Base-by-base conservation (phyloP, 1,140 invertebrate species). In the Drosophila parabipectinata region DNA sequence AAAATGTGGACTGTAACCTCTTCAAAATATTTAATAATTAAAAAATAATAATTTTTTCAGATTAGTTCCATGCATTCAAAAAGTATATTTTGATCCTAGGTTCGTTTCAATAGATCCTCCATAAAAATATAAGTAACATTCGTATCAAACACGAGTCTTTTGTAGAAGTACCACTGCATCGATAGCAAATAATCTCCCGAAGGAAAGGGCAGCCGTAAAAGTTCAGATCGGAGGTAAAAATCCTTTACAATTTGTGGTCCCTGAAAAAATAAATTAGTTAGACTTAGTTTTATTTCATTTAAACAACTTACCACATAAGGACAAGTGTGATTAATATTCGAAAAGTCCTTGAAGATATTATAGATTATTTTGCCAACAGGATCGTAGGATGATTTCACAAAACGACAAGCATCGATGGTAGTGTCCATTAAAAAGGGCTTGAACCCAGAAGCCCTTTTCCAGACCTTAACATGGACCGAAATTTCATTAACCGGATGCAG, bases 291-390 rank as follows among this genome's bases (percentile, higher is more conserved):
- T 18, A 18, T 18, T 18, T 18, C 18, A 1, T 18, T 14, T 37
- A 37, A 4, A 37, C 10, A 15, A 44, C 41, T 7, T 44, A 44
- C 41, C 41, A 44, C n/a, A 44, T 15, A 44, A 1, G 41, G 41
- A 9, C 41, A 44, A 6, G 41, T 15, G 15, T 44, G 41, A 44
- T 44, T 44, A 2, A 44, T 18, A 18, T 44, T 44, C 14, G 41
- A 44, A 44, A 44, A 44, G 41, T 44, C 41, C 15, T 44, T 44
- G 41, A 44, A 44, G 1, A 44, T 44, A 18, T 18, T 44, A 8
- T 15, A 44, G 8, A 44, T 14, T 6, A 44, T 44, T 44, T 44
- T 15, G 14, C 1, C 41, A 18, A 18, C 1, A 14, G 41, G 41
- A 44, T 44, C 41, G 41, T 44, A 44, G 6, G 10, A 12, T 10